phyloP scores from a whole-genome alignment of 1,140 invertebrate species.

The Rhyacophila brunnea region DNA sequence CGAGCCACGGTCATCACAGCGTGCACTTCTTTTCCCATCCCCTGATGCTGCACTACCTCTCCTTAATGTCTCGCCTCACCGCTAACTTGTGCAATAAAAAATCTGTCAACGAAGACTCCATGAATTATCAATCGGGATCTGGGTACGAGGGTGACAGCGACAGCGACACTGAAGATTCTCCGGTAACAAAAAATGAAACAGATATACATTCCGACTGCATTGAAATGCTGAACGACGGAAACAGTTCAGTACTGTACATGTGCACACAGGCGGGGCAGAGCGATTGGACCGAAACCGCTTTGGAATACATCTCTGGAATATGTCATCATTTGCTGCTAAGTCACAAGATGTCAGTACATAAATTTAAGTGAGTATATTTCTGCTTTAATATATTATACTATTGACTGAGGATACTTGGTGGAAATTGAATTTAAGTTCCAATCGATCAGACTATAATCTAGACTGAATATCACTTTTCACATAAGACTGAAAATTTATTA shows the following conservation, averaged over 20 bases:
- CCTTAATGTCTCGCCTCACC: constrained; percentile 48
- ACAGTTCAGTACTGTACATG: constrained; percentile 57
- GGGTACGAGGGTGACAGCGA: constrained; percentile 53
- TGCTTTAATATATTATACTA: too few species aligned
- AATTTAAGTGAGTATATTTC: constrained; percentile 57
- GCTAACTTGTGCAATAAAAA: constrained; percentile 50
- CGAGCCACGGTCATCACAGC: constrained; percentile 1
- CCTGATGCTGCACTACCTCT: constrained; percentile 40
- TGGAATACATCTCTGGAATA: constrained; percentile 69
- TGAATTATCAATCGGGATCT: constrained; percentile 41
- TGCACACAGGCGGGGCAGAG: constrained; percentile 62
- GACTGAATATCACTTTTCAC: too few species aligned
- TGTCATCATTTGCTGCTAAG: constrained; percentile 77
- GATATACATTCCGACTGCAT: constrained; percentile 44
- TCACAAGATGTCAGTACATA: constrained; percentile 73
- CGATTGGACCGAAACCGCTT: constrained; percentile 56
- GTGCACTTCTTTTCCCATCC: constrained; percentile 21
- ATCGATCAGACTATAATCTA: too few species aligned
- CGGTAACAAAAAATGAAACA: constrained; percentile 44
- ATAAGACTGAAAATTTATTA: too few species aligned
- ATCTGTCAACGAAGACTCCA: constrained; percentile 49
- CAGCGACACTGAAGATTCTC: constrained; percentile 51
- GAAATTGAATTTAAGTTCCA: too few species aligned
- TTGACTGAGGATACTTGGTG: too few species aligned
- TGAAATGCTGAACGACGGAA: constrained; percentile 64